These are phyloP conservation scores for Excalfactoria chinensis DNA, from an alignment of 2,113 vertebrate genomes.

Conservation along the genomic window DNA sequence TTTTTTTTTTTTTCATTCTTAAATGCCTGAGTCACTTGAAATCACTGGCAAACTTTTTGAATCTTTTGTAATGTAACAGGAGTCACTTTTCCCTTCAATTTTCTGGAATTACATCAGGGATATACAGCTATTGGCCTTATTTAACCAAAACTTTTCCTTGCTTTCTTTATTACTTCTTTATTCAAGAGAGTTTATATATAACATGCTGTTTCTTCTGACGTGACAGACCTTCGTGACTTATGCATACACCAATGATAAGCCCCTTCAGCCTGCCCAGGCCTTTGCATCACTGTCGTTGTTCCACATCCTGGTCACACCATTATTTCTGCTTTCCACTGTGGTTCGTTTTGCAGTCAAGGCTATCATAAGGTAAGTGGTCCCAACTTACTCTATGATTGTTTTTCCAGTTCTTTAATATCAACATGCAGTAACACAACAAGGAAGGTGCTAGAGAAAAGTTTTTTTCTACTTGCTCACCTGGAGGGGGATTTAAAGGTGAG, in stretches of 20 bases:
- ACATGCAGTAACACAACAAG: fast-evolving
- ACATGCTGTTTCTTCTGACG: neutral
- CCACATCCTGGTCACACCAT: constrained; percentile 94
- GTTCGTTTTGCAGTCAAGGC: constrained; percentile 97
- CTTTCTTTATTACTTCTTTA: neutral
- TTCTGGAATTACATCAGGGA: neutral
- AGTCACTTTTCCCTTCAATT: neutral
- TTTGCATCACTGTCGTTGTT: constrained; percentile 94
- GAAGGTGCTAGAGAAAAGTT: neutral
- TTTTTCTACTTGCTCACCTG: fast-evolving
- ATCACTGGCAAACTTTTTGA: neutral
- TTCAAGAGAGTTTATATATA: neutral
- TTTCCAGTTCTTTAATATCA: neutral
- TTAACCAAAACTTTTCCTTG: neutral
- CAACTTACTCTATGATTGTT: neutral
- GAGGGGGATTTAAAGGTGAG: neutral
- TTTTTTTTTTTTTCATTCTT: neutral
- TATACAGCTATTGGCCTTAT: neutral
- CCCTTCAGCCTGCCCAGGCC: constrained; percentile 84
- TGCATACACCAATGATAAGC: constrained; percentile 63
- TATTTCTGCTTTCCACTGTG: constrained; percentile 97
- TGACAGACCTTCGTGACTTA: constrained; percentile 91
- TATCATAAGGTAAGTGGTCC: constrained; percentile 85
- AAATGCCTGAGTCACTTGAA: neutral
- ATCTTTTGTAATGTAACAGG: neutral